A percentile compares a stretch with the other conserved stretches of the same genome.
phyloP scores from a whole-genome alignment of 2,113 vertebrate species.

The Probosciger aterrimus region DNA sequence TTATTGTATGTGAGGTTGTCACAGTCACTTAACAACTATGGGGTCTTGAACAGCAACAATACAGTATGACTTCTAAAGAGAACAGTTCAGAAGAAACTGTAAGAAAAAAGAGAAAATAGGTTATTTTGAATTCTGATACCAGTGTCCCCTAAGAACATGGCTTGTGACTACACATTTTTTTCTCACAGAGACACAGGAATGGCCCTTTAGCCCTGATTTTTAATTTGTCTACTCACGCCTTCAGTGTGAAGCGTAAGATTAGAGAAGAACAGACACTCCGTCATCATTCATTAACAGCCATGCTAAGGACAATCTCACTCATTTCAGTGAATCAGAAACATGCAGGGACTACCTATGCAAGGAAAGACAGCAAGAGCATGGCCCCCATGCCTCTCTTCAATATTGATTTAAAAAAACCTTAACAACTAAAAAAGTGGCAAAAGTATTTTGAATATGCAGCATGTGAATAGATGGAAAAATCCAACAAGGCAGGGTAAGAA shows the following conservation, averaged over 20 bases:
- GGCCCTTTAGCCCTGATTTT: background rate
- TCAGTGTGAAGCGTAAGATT: background rate
- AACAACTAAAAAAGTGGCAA: background rate
- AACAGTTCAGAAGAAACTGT: background rate
- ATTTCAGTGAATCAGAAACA: background rate
- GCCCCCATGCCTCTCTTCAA: background rate
- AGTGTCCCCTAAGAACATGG: background rate
- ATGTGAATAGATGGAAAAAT: background rate
- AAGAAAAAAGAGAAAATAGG: background rate
- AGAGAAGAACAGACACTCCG: background rate
- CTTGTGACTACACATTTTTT: background rate
- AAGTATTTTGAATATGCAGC: background rate
- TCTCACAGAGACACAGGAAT: background rate
- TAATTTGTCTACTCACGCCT: background rate
- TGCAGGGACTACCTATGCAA: accelerated
- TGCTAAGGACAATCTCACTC: background rate
- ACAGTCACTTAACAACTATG: background rate
- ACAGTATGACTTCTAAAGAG: background rate
- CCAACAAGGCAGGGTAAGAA: background rate
- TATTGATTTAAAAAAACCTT: background rate
- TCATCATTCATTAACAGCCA: background rate
- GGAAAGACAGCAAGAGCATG: background rate
- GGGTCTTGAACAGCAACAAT: background rate
- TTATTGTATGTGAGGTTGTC: background rate
- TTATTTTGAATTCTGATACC: background rate